These are phyloP conservation scores for Cheumatopsyche charites DNA, from an alignment of 1,140 invertebrate species.

Conservation along the genomic window DNA sequence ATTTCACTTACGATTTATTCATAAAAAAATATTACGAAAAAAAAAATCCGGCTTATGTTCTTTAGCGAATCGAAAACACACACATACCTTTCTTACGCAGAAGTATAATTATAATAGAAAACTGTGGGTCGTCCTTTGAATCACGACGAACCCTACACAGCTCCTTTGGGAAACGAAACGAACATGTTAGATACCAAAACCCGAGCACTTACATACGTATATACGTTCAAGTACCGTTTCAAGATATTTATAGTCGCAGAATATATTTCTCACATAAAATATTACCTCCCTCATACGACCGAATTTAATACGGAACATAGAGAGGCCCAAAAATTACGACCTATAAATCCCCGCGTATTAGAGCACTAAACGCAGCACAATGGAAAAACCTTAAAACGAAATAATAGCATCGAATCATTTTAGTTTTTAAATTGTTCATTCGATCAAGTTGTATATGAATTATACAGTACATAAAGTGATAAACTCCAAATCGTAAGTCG, in stretches of 20 bases:
- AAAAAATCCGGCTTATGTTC: too few species aligned
- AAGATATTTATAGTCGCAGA: neutral
- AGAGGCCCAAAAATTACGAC: neutral
- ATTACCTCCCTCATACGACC: neutral
- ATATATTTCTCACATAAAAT: neutral
- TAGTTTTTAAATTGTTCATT: too few species aligned
- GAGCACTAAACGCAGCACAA: too few species aligned
- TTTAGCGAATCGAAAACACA: neutral
- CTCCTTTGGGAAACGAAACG: neutral
- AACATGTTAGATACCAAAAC: neutral
- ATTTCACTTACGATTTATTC: too few species aligned
- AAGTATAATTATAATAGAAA: neutral
- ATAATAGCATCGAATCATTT: too few species aligned
- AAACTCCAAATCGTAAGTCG: too few species aligned
- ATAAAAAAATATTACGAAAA: too few species aligned
- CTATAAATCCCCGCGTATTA: neutral
- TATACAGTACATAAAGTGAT: too few species aligned
- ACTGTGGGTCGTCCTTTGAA: neutral
- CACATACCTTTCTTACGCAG: neutral
- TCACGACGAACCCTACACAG: neutral
- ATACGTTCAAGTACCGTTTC: neutral
- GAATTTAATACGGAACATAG: slow-evolving; percentile 3
- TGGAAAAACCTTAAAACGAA: too few species aligned
- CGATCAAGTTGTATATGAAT: too few species aligned
- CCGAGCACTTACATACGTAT: too few species aligned